phyloP scores from a whole-genome alignment of 1,140 invertebrate genomes.

The Tigriopus japonicus region DNA sequence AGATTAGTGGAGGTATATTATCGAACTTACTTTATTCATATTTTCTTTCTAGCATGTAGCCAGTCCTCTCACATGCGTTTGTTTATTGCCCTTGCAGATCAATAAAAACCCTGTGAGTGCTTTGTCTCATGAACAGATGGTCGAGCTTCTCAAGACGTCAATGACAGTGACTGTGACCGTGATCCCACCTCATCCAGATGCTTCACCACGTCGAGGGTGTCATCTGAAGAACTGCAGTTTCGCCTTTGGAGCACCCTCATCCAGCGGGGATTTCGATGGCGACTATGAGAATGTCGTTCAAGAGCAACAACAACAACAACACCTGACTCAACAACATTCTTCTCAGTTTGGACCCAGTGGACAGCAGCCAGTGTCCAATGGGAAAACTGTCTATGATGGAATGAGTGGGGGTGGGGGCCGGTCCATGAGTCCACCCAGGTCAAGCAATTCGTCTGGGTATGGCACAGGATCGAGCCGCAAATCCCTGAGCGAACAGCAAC shows the following conservation, averaged over 20 bases:
- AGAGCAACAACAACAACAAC: slow-evolving; percentile 2
- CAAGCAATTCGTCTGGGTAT: slow-evolving; percentile 60
- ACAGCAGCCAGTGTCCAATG: slow-evolving; percentile 3
- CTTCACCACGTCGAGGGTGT: slow-evolving; percentile 45
- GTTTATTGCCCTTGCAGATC: slow-evolving; percentile 32
- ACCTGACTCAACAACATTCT: too few species aligned
- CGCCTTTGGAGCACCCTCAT: slow-evolving; percentile 23
- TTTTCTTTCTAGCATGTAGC: too few species aligned
- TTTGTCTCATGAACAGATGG: slow-evolving; percentile 77
- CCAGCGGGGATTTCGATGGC: slow-evolving; percentile 35
- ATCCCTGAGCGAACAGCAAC: slow-evolving; percentile 26
- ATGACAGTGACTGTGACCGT: slow-evolving; percentile 61
- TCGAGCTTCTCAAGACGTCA: slow-evolving; percentile 76
- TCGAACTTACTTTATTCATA: too few species aligned
- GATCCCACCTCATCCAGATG: slow-evolving; percentile 50
- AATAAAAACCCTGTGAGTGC: slow-evolving; percentile 75
- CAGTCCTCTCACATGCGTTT: too few species aligned
- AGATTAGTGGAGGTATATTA: slow-evolving; percentile 62
- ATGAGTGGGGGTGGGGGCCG: slow-evolving; percentile 21
- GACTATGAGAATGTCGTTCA: slow-evolving; percentile 47
- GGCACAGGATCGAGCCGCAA: slow-evolving; percentile 56
- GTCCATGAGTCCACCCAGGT: slow-evolving; percentile 57
- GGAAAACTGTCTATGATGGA: slow-evolving; percentile 10
- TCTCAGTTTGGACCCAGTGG: background rate
- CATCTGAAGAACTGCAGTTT: slow-evolving; percentile 45